phyloP scores from a whole-genome alignment of 1,140 invertebrate genomes.

The Drosophila sp. region DNA sequence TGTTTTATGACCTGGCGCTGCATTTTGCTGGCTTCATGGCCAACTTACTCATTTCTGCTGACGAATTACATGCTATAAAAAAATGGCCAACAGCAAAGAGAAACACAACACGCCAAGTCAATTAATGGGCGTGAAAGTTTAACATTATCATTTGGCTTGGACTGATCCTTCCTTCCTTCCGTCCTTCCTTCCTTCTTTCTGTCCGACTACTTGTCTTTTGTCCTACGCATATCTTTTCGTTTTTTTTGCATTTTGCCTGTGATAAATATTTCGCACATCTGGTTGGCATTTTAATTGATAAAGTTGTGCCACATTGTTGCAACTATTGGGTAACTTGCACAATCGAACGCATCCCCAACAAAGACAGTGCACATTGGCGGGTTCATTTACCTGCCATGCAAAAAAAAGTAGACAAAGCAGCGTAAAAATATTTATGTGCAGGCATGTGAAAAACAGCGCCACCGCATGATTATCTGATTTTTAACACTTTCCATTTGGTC shows the following conservation, averaged over 20 bases:
- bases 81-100: slow-evolving; percentile 27
- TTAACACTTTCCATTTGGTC: slow-evolving; percentile 74
- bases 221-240: slow-evolving; percentile 44
- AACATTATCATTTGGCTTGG: slow-evolving; percentile 55
- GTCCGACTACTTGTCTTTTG: slow-evolving; percentile 11
- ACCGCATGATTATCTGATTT: slow-evolving; percentile 80
- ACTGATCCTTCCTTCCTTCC: slow-evolving; percentile 16
- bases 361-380: slow-evolving; percentile 23
- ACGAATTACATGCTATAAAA: slow-evolving; percentile 70
- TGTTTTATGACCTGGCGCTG: slow-evolving; percentile 31
- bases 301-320: slow-evolving; percentile 34
- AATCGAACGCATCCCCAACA: slow-evolving; percentile 53
- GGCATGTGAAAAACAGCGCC: slow-evolving; percentile 70
- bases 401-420: slow-evolving; percentile 39
- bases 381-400: slow-evolving; percentile 75
- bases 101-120: slow-evolving; percentile 55
- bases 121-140: slow-evolving; percentile 82
- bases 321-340: slow-evolving; percentile 38
- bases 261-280: slow-evolving; percentile 57
- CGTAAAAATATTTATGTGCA: slow-evolving; percentile 55
- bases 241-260: slow-evolving; percentile 72
- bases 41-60: slow-evolving; percentile 56
- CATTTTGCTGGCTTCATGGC: slow-evolving; percentile 72
- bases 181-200: slow-evolving; percentile 51
- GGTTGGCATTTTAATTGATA: slow-evolving; percentile 64